phyloP scores from a whole-genome alignment of 2,797 vertebrate genomes.

The Columba guinea region DNA sequence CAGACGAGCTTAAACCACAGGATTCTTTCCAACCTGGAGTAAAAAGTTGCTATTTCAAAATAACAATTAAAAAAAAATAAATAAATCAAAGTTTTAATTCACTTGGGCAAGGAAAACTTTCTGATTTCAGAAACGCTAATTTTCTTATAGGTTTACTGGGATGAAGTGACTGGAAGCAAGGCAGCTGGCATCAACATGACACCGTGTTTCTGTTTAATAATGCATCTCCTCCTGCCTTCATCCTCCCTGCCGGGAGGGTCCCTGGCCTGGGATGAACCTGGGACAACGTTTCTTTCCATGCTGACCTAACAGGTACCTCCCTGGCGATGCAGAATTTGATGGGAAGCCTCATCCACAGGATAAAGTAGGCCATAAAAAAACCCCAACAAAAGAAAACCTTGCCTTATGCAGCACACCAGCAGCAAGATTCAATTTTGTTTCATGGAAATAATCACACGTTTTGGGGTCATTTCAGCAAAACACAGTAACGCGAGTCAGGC shows the following conservation, averaged over 20 bases:
- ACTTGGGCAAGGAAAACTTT: background rate
- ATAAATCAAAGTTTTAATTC: background rate
- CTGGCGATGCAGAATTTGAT: background rate
- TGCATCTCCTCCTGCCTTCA: background rate
- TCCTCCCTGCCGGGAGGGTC: background rate
- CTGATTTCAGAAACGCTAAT: background rate
- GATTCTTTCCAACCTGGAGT: background rate
- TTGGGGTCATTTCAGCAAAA: background rate
- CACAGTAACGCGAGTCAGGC: background rate
- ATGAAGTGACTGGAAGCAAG: background rate
- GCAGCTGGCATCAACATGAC: background rate
- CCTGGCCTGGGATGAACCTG: fast-evolving
- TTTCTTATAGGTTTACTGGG: background rate
- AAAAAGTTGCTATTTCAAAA: background rate
- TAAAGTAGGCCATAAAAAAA: background rate
- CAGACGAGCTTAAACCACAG: background rate
- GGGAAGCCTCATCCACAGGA: background rate
- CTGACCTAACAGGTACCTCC: background rate
- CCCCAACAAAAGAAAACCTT: background rate
- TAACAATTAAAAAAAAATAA: background rate
- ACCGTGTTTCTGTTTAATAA: background rate
- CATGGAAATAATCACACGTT: background rate
- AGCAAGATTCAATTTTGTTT: background rate
- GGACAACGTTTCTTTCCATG: background rate
- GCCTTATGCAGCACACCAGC: background rate